Evolutionary conservation across 2,113 vertebrate species (phyloP).

Genomic region (Protobothrops flavoviridis): DNA sequence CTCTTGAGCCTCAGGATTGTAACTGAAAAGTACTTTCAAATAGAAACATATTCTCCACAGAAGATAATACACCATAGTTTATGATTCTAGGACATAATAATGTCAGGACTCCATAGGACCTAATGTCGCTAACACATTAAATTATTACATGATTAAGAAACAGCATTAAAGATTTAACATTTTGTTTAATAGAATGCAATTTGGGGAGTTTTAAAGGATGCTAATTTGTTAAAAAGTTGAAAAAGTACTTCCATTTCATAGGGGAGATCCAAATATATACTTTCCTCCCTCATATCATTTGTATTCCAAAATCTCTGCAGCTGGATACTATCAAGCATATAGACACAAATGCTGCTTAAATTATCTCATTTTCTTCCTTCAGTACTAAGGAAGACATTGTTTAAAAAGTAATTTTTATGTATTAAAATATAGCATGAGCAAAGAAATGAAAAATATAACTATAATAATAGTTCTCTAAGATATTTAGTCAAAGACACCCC

Average conservation of each 20-base stretch:
- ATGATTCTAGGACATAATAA: background rate
- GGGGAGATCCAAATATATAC: background rate
- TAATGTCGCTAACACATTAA: background rate
- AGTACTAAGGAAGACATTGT: background rate
- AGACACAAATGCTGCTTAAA: background rate
- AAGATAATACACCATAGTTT: background rate
- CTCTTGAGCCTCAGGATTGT: too few relatives aligned
- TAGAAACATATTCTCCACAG: background rate
- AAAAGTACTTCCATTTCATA: background rate
- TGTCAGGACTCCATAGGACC: background rate
- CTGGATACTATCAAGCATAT: background rate
- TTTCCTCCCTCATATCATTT: background rate
- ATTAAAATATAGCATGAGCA: conserved; percentile 8
- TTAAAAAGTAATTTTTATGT: conserved; percentile 16
- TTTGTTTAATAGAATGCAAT: background rate
- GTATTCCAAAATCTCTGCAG: conserved; percentile 3
- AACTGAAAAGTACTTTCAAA: background rate
- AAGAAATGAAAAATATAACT: background rate
- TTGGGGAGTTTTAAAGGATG: background rate
- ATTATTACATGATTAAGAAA: background rate
- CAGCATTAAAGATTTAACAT: background rate
- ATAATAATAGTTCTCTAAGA: conserved; percentile 18
- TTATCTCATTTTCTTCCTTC: conserved; percentile 7
- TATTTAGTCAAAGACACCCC: conserved; percentile 12
- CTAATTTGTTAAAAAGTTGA: background rate